Base-by-base conservation (phyloP, 2,888 invertebrate species). In the Xylota sylvarum region DNA sequence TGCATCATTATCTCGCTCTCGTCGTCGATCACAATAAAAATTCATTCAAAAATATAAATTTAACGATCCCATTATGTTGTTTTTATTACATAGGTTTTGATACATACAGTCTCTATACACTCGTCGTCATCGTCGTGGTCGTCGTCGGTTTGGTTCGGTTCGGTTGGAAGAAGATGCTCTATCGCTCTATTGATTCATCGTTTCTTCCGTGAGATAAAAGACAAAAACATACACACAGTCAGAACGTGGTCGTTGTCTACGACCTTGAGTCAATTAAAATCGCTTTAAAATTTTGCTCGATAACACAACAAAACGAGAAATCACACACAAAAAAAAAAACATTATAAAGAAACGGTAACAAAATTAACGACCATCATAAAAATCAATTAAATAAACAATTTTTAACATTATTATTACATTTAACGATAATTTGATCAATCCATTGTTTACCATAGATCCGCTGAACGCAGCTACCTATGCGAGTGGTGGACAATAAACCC, bases 351-450 rank as follows among this genome's bases (percentile, higher is more conserved):
- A 88, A 79, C 67, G 77, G 78, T 77, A 86, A 84, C 79, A 88
- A 89, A 82, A 88, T 89, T 89, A 90, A 90, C 89, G 89, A 90
- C 89, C 89, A 88, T 77, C 69, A 46, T 69, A 85, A 82, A 83
- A 80, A 76, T 89, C 89, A 90, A 89, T 89, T 91, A 91, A 90
- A 91, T 89, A 80, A 87, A 89, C 78, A 88, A 87, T 84, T 74
- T 46, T 56, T 6, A 43, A 70, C 35, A 69, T 78, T 83, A 60
- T 82, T 72, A 64, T 74, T 74, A 87, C 73, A 87, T 81, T 85
- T 88, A 85, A 88, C 67, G 85, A 86, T 86, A 70, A 77, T 82
- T 82, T 73, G 86, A 86, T 86, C 77, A 73, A 73, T 43, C 56
- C 48, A 77, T 85, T 73, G 72, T 82, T 82, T 72, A 85, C 67